Conservation (phyloP, 2,113 vertebrate genomes). For the Sceloporus tristichus region DNA sequence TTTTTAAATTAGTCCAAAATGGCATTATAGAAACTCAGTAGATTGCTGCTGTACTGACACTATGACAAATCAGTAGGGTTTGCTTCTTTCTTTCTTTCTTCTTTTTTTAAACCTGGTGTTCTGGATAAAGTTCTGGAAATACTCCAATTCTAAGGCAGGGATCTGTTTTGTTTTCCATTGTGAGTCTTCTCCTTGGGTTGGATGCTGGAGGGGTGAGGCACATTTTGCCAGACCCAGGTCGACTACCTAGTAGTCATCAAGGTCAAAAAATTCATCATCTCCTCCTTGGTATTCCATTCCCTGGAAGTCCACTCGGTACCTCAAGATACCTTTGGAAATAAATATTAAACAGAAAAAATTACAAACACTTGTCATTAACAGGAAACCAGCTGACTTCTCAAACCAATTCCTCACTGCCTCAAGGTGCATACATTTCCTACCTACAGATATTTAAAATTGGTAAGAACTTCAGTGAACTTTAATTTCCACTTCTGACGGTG, state of each 20-base stretch:
- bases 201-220: slow-evolving; percentile 89
- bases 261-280: slow-evolving; percentile 99
- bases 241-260: slow-evolving; percentile 99
- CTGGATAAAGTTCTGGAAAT: slow-evolving; percentile 89
- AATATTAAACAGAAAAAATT: slow-evolving; percentile 48
- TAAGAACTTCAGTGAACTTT: not conserved
- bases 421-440: not conserved
- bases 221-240: slow-evolving; percentile 88
- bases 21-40: slow-evolving; percentile 84
- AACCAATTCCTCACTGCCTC: not conserved
- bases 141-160: slow-evolving; percentile 98
- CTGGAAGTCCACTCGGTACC: slow-evolving; percentile 99
- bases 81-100: slow-evolving; percentile 69
- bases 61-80: slow-evolving; percentile 90
- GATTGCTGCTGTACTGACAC: slow-evolving; percentile 91
- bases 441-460: not conserved
- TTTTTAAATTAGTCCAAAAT: slow-evolving; percentile 89
- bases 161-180: slow-evolving; percentile 85
- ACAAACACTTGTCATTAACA: slow-evolving; percentile 21
- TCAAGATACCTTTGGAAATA: slow-evolving; percentile 90
- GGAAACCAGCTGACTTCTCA: not conserved
- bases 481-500: not conserved
- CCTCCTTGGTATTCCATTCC: slow-evolving; percentile 99
- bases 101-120: slow-evolving; percentile 90
- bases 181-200: slow-evolving; percentile 88